A percentile compares a stretch with the other conserved stretches of the same genome.
phyloP scores from a whole-genome alignment of 2,797 vertebrate genomes.

The Centropyge bicolor region DNA sequence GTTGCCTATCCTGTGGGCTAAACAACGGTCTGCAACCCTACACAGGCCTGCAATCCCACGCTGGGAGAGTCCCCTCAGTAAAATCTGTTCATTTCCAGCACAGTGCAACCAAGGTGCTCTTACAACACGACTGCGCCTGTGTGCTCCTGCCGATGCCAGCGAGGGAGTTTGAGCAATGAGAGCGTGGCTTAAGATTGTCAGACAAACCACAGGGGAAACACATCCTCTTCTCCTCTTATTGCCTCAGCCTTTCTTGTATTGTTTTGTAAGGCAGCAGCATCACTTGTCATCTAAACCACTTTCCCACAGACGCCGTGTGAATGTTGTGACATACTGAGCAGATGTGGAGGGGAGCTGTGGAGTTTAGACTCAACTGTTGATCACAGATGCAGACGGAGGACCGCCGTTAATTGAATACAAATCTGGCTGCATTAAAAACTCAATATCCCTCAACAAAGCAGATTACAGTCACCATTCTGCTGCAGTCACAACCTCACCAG shows the following conservation, averaged over 20 bases:
- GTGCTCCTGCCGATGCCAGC: constrained; percentile 58
- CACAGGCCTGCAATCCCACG: constrained; percentile 9
- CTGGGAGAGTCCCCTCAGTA: constrained; percentile 30
- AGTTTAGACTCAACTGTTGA: constrained; percentile 52
- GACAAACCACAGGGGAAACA: constrained; percentile 68
- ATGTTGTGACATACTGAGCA: constrained; percentile 50
- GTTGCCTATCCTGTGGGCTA: neutral
- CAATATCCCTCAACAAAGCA: neutral
- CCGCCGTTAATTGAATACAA: constrained; percentile 13
- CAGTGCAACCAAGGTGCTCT: constrained; percentile 44
- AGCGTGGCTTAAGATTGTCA: constrained; percentile 72
- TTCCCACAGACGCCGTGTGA: constrained; percentile 45
- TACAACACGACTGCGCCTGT: constrained; percentile 62
- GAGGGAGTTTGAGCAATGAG: constrained; percentile 72
- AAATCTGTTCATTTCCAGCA: constrained; percentile 45
- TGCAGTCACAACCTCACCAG: constrained; percentile 42
- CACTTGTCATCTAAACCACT: constrained; percentile 59
- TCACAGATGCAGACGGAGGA: constrained; percentile 38
- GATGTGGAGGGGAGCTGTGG: constrained; percentile 43
- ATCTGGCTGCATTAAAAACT: constrained; percentile 25
- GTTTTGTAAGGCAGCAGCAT: constrained; percentile 55
- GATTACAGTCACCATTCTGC: constrained; percentile 17
- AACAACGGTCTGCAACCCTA: constrained; percentile 19
- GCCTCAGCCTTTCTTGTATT: constrained; percentile 65
- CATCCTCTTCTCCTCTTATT: constrained; percentile 69